A percentile compares a stretch with the other conserved stretches of the same genome.
Conservation (phyloP, 2,888 invertebrate genomes). For the Drosophila yooni region DNA sequence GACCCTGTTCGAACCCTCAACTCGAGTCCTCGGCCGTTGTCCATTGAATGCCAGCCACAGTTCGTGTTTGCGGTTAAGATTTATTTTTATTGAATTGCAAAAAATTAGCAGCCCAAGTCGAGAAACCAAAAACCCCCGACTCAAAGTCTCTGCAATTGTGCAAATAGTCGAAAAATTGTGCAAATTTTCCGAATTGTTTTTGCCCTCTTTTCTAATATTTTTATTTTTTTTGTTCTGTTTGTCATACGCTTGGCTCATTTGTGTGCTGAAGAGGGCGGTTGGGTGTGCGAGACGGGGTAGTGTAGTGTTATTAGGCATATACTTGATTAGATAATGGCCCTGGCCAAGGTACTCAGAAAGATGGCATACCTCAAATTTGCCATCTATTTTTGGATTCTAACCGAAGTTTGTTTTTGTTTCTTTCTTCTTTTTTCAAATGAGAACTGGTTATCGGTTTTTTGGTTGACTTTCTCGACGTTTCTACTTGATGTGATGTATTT, state of each 20-base stretch:
- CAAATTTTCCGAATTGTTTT: constrained; percentile 35
- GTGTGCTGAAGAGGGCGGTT: constrained; percentile 9
- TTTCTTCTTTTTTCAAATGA: not conserved
- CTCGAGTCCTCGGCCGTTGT: constrained; percentile 37
- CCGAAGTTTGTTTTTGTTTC: not conserved
- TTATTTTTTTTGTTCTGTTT: not conserved
- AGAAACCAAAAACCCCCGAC: not conserved
- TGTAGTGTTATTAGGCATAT: constrained; percentile 16
- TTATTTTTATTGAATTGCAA: constrained; percentile 78
- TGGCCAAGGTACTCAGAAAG: not conserved
- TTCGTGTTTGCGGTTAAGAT: constrained; percentile 76
- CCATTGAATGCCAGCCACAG: constrained; percentile 49
- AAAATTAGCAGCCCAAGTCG: constrained; percentile 55
- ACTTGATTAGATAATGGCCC: constrained; percentile 48
- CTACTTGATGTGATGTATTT: not conserved
- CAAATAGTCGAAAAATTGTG: constrained; percentile 45
- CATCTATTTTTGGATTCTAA: constrained; percentile 18
- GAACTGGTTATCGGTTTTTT: constrained; percentile 4
- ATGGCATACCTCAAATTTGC: constrained; percentile 10
- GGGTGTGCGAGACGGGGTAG: constrained; percentile 1
- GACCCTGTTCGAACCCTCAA: constrained; percentile 17
- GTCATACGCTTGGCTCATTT: constrained; percentile 20
- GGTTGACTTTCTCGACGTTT: not conserved
- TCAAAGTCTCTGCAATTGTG: constrained; percentile 36
- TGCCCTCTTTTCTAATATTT: not conserved